A percentile compares a stretch with the other conserved stretches of the same genome.
These are phyloP conservation scores for Tachysurus vachellii DNA, from an alignment of 2,113 vertebrate species.

Conservation along the genomic window DNA sequence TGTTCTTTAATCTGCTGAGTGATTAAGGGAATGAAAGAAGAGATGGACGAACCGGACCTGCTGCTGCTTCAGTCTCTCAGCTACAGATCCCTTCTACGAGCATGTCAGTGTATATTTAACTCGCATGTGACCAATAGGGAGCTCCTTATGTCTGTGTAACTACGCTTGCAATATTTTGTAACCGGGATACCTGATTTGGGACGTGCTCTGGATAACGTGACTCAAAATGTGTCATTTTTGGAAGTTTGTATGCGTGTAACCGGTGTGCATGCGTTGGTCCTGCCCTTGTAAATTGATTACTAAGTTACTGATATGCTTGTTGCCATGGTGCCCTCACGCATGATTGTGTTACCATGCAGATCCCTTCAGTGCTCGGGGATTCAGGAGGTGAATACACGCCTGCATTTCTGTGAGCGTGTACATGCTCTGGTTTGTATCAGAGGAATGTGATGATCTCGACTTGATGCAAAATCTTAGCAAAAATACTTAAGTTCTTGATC, in stretches of 20 bases:
- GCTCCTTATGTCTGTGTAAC: conserved; percentile 1
- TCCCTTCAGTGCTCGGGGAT: conserved; percentile 17
- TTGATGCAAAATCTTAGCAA: not conserved
- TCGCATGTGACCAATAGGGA: conserved; percentile 20
- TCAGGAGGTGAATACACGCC: not conserved
- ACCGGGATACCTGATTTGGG: not conserved
- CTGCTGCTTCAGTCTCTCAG: conserved; percentile 46
- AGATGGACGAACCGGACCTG: not conserved
- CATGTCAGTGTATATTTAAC: conserved; percentile 51
- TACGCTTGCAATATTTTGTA: not conserved
- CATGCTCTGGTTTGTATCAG: not conserved
- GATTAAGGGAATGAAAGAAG: not conserved
- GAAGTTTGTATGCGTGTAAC: not conserved
- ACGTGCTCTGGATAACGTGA: conserved; percentile 12
- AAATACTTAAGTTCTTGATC: not conserved
- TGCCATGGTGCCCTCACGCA: conserved; percentile 61
- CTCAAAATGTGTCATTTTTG: conserved; percentile 4
- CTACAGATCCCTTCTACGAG: conserved; percentile 31
- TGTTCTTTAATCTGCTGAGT: not conserved
- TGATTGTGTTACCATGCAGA: conserved; percentile 45
- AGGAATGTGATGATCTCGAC: not conserved
- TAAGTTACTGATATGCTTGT: conserved; percentile 54
- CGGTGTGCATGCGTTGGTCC: conserved; percentile 16
- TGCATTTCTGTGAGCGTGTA: not conserved
- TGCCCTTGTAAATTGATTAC: conserved; percentile 53